Evolutionary conservation across 1,140 invertebrate genomes (phyloP).

Genomic region (Polypedilum pembai): DNA sequence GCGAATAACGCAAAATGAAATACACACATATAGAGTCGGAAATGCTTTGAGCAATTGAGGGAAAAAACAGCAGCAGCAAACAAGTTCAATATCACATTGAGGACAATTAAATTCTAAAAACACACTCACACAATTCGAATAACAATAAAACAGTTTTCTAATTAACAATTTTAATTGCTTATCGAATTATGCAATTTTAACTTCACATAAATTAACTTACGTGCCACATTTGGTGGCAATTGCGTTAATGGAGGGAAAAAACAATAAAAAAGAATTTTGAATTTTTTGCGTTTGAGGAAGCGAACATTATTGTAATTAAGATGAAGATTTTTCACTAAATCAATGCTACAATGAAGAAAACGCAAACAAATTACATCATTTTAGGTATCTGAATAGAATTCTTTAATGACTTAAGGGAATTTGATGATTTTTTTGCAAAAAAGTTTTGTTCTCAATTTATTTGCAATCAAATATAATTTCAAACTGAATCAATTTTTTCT

Average conservation of each 20-base stretch:
- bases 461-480: too few species aligned
- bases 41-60: not conserved
- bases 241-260: too few species aligned
- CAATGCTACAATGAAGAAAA: not conserved
- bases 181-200: slow-evolving; percentile 5
- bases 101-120: not conserved
- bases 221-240: not conserved
- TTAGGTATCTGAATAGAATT: too few species aligned
- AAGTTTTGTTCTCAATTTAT: too few species aligned
- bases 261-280: too few species aligned
- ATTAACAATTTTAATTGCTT: slow-evolving; percentile 19
- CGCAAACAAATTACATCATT: not conserved
- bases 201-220: not conserved
- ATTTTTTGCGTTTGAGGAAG: not conserved
- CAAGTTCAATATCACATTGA: slow-evolving; percentile 17
- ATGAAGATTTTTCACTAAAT: too few species aligned
- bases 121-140: not conserved
- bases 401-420: too few species aligned
- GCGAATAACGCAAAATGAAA: not conserved
- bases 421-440: too few species aligned
- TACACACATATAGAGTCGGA: not conserved
- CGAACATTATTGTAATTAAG: not conserved
- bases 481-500: too few species aligned
- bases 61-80: not conserved
- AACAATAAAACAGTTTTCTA: not conserved